Evolutionary conservation across 2,888 invertebrate genomes (phyloP).

Genomic region (Trissolcus brochymenae): DNA sequence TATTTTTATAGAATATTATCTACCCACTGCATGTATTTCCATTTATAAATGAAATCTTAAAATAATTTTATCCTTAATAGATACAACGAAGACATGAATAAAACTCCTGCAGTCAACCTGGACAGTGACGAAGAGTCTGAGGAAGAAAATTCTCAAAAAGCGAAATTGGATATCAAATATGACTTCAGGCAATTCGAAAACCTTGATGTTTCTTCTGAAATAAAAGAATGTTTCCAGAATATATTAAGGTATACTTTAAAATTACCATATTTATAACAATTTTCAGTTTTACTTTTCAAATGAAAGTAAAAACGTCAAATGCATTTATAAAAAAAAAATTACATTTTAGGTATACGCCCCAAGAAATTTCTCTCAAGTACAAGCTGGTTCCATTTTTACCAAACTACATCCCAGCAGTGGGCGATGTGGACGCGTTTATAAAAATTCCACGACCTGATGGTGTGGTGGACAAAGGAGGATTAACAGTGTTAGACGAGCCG

Average conservation of each 20-base stretch:
- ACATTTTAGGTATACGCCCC: constrained; percentile 89
- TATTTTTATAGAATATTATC: no score
- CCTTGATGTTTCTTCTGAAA: constrained; percentile 87
- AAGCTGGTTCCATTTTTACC: constrained; percentile 96
- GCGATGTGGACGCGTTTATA: constrained; percentile 98
- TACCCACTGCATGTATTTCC: no score
- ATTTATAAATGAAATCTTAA: neutral
- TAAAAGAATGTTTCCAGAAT: constrained; percentile 94
- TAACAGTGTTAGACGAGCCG: constrained; percentile 95
- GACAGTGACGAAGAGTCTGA: constrained; percentile 73
- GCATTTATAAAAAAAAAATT: neutral
- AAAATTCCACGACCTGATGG: constrained; percentile 92
- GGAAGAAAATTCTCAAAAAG: constrained; percentile 68
- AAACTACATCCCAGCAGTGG: constrained; percentile 98
- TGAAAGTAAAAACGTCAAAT: neutral
- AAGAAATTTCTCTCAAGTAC: constrained; percentile 91
- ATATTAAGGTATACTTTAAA: constrained; percentile 84
- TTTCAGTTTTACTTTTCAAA: no score
- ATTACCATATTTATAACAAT: neutral
- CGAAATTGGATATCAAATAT: constrained; percentile 77
- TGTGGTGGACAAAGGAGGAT: constrained; percentile 82
- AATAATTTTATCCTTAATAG: neutral
- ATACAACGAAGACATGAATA: constrained; percentile 30
- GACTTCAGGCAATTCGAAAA: constrained; percentile 90
- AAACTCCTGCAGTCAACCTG: constrained; percentile 59